Percentiles rank a stretch among this genome's conserved stretches.
Conservation (phyloP, 2,888 invertebrate species). For the Sussaba pulchella region DNA sequence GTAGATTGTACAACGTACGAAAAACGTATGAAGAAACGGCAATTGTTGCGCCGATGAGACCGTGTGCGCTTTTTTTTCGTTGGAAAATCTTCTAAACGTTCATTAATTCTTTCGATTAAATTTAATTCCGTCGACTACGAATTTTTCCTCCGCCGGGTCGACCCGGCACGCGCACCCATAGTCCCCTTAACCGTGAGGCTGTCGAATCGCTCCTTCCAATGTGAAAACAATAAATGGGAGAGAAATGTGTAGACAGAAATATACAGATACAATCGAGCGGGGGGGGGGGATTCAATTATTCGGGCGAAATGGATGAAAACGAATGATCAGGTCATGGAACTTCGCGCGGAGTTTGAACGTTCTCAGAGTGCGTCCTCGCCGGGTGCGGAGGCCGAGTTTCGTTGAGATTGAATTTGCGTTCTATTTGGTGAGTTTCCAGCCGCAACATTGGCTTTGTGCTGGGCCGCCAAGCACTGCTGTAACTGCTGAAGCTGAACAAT, state of each 20-base stretch:
- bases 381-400: slow-evolving; percentile 79
- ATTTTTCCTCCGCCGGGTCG: slow-evolving; percentile 11
- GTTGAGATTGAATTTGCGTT: slow-evolving; percentile 81
- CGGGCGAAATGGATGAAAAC: slow-evolving; percentile 65
- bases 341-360: slow-evolving; percentile 72
- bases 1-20: slow-evolving; percentile 8
- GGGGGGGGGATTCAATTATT: slow-evolving; percentile 72
- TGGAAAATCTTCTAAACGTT: slow-evolving; percentile 56
- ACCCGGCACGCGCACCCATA: slow-evolving; percentile 60
- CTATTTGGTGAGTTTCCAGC: slow-evolving; percentile 79
- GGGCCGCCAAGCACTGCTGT: slow-evolving; percentile 82
- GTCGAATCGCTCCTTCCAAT: slow-evolving; percentile 19
- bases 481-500: slow-evolving; percentile 79
- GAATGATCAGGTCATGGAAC: slow-evolving; percentile 70
- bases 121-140: too few relatives aligned
- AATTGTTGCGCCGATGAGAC: slow-evolving; percentile 56
- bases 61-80: slow-evolving; percentile 59
- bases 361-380: slow-evolving; percentile 81
- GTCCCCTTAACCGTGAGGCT: slow-evolving; percentile 45
- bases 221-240: slow-evolving; percentile 7
- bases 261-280: background rate
- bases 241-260: background rate
- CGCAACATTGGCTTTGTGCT: slow-evolving; percentile 80
- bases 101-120: slow-evolving; percentile 6
- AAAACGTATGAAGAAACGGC: slow-evolving; percentile 40